phyloP scores from a whole-genome alignment of 2,888 invertebrate species.

The Tanypteryx hageni region DNA sequence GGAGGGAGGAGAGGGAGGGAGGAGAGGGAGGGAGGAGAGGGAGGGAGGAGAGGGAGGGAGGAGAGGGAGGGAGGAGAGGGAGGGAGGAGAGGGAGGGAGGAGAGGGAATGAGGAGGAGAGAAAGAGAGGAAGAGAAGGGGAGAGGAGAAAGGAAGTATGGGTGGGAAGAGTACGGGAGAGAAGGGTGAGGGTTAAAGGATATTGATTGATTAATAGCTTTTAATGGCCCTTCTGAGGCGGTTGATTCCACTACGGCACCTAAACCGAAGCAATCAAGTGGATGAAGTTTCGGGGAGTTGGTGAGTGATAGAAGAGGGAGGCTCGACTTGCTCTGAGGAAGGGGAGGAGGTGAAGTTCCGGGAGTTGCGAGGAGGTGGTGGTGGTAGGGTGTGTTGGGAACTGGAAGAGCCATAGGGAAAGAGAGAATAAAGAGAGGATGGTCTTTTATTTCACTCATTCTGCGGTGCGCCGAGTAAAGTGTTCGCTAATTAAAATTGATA shows the following conservation, averaged over 20 bases:
- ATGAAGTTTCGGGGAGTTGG: conserved; percentile 62
- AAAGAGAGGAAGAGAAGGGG: not conserved
- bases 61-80: not conserved
- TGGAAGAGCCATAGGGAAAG: not conserved
- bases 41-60: too few species aligned
- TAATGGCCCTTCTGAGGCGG: conserved; percentile 61
- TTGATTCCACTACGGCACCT: conserved; percentile 64
- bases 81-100: not conserved
- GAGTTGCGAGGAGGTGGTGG: not conserved
- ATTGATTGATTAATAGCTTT: conserved; percentile 64
- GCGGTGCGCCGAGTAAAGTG: conserved; percentile 41
- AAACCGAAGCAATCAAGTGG: conserved; percentile 63
- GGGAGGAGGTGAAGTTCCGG: not conserved
- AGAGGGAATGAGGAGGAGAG: not conserved
- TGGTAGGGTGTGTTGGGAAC: not conserved
- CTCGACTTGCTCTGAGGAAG: not conserved
- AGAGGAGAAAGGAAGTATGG: not conserved
- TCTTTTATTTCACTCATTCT: not conserved
- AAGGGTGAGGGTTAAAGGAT: conserved; percentile 38
- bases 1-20: too few species aligned
- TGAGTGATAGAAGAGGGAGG: conserved; percentile 35
- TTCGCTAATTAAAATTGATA: conserved; percentile 58
- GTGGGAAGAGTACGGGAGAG: too few species aligned
- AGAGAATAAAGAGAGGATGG: not conserved
- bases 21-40: too few species aligned